Percentiles rank a stretch among this genome's conserved stretches.
These are phyloP conservation scores for Actenoides hombroni DNA, from an alignment of 2,113 vertebrate species.

Conservation along the genomic window DNA sequence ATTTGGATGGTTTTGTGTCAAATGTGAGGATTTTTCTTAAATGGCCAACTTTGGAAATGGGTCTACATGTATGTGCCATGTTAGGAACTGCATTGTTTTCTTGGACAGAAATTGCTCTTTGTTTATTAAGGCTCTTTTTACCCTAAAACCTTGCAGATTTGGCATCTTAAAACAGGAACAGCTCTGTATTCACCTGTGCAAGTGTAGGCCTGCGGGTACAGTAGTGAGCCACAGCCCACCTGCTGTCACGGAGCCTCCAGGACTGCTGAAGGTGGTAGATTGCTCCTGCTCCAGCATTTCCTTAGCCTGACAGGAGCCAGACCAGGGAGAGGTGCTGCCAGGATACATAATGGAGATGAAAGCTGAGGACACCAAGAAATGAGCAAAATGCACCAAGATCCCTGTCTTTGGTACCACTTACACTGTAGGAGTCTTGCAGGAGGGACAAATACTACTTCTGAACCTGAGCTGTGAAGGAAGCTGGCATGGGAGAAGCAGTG, in stretches of 20 bases:
- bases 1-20: neutral
- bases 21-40: neutral
- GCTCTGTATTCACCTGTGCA: neutral
- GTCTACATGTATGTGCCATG: neutral
- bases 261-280: slow-evolving; percentile 65
- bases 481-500: slow-evolving; percentile 52
- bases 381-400: slow-evolving; percentile 70
- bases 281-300: slow-evolving; percentile 73
- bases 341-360: slow-evolving; percentile 70
- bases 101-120: neutral
- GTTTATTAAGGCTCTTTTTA: neutral
- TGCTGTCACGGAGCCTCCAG: slow-evolving; percentile 64
- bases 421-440: slow-evolving; percentile 63
- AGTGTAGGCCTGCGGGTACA: neutral
- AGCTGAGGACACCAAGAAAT: slow-evolving; percentile 64
- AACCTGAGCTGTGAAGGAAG: slow-evolving; percentile 70
- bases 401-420: slow-evolving; percentile 63
- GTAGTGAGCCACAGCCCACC: neutral
- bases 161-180: neutral
- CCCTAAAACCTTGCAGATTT: neutral
- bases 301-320: slow-evolving; percentile 68
- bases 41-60: neutral
- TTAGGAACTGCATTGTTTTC: neutral
- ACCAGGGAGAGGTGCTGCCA: slow-evolving; percentile 46
- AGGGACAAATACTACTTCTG: slow-evolving; percentile 69